A percentile compares a stretch with the other conserved stretches of the same genome.
These are phyloP conservation scores for Antigone vipio DNA, from an alignment of 2,113 vertebrate genomes.

Conservation along the genomic window DNA sequence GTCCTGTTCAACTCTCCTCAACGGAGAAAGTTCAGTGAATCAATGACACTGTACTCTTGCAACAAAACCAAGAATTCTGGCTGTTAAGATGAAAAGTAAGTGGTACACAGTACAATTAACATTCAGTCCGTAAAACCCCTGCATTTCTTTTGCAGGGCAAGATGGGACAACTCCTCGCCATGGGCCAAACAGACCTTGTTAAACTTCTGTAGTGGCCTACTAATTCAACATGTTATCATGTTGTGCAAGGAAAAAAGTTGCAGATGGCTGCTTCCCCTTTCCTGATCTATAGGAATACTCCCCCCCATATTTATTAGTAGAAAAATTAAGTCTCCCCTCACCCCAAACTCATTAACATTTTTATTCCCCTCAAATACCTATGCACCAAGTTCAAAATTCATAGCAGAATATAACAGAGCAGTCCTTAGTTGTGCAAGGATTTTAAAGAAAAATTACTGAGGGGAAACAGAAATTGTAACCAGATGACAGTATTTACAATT, in stretches of 20 bases:
- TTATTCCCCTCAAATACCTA: background rate
- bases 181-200: background rate
- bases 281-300: background rate
- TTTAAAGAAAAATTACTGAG: background rate
- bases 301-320: background rate
- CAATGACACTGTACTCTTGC: background rate
- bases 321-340: background rate
- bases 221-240: background rate
- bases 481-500: background rate
- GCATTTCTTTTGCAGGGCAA: background rate
- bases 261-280: background rate
- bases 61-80: background rate
- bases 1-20: background rate
- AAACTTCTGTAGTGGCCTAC: background rate
- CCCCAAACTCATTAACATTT: background rate
- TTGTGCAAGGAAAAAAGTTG: background rate
- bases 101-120: background rate
- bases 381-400: background rate
- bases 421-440: background rate
- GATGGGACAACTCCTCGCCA: background rate
- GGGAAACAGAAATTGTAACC: background rate
- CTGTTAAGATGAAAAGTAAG: background rate
- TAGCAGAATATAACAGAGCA: background rate
- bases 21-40: background rate
- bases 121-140: accelerated